A percentile compares a stretch with the other conserved stretches of the same genome.
Conservation (phyloP, 2,113 vertebrate genomes). For the Sorex fumeus region DNA sequence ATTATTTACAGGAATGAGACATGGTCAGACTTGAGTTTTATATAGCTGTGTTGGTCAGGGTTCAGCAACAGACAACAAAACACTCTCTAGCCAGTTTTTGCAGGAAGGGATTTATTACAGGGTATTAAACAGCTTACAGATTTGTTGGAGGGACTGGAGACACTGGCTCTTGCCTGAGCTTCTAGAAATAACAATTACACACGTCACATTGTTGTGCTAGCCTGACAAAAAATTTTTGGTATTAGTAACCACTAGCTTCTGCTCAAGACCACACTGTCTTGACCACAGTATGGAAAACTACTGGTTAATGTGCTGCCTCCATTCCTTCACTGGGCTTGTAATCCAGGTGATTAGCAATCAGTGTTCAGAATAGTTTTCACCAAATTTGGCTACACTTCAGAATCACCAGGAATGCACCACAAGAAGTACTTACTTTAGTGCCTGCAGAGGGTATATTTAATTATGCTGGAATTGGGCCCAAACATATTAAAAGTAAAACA, state of each 20-base stretch:
- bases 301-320: not conserved
- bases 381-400: not conserved
- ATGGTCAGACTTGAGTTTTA: conserved; percentile 48
- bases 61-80: conserved; percentile 28
- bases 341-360: not conserved
- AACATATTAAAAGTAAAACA: conserved; percentile 34
- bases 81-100: not conserved
- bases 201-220: not conserved
- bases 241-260: not conserved
- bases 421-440: not conserved
- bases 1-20: conserved; percentile 53
- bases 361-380: not conserved
- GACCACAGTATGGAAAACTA: not conserved
- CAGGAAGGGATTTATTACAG: conserved; percentile 11
- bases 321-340: not conserved
- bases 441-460: conserved; percentile 36
- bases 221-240: not conserved
- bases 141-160: conserved; percentile 9
- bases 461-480: conserved; percentile 54
- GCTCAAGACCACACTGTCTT: not conserved
- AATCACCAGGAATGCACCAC: conserved; percentile 16
- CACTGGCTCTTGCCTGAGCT: not conserved
- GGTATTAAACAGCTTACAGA: not conserved
- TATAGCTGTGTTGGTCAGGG: not conserved
- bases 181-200: not conserved